A percentile compares a stretch with the other conserved stretches of the same genome.
Evolutionary conservation across 37 sponge, comb jelly and placozoan genomes (phyloP).

Genomic region (Diacarnus erythraeanus): DNA sequence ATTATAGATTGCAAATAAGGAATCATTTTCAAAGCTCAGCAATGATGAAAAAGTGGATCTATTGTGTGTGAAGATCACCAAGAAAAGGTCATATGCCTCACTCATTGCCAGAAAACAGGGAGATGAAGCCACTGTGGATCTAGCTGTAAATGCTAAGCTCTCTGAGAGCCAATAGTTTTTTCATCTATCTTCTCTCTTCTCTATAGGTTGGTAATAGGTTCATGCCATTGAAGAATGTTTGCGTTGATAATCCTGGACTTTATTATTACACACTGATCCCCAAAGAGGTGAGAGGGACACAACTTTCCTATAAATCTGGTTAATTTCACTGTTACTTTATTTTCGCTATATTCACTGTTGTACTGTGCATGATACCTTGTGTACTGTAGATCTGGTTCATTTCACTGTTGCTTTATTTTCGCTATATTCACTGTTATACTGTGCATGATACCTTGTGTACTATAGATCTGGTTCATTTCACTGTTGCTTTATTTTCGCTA

Average conservation of each 20-base stretch:
- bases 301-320: too few relatives aligned
- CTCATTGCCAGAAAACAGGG: constrained; percentile 1
- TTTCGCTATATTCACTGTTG: too few relatives aligned
- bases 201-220: constrained; percentile 37
- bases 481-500: too few relatives aligned
- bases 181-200: background rate
- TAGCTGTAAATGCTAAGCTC: constrained; percentile 24
- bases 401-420: too few relatives aligned
- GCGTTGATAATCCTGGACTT: constrained; percentile 41
- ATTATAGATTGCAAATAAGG: background rate
- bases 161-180: too few relatives aligned
- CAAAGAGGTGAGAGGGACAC: constrained; percentile 24
- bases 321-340: too few relatives aligned
- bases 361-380: too few relatives aligned
- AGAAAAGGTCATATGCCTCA: constrained; percentile 44
- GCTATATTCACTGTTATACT: too few relatives aligned
- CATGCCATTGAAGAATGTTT: constrained; percentile 14
- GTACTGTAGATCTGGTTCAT: too few relatives aligned
- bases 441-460: too few relatives aligned
- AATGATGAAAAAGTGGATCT: constrained; percentile 25
- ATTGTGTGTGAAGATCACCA: background rate
- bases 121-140: constrained; percentile 17
- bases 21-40: background rate
- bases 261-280: constrained; percentile 50
- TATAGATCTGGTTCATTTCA: too few relatives aligned